Evolutionary conservation across 2,888 invertebrate species (phyloP).

Genomic region (Himalopsyche japonica): DNA sequence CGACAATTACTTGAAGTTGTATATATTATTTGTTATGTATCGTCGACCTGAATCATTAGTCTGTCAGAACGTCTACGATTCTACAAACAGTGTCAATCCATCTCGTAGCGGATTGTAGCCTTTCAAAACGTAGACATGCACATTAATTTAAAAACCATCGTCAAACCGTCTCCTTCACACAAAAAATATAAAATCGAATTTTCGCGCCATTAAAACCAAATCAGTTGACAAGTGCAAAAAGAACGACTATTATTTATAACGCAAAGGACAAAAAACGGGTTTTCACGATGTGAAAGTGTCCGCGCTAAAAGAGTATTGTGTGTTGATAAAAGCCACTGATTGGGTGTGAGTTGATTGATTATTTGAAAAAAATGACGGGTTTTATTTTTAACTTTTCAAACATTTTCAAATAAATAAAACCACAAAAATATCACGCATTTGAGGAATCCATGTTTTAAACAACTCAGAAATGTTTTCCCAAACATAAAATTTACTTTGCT

Average conservation of each 20-base stretch:
- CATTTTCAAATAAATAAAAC: not conserved
- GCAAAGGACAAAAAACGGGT: not conserved
- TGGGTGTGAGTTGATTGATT: not conserved
- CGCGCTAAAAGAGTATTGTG: not conserved
- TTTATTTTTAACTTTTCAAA: not conserved
- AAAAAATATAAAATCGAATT: not conserved
- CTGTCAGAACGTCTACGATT: not conserved
- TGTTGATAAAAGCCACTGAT: not conserved
- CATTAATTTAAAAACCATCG: not conserved
- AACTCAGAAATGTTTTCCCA: too few species aligned
- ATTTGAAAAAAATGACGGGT: not conserved
- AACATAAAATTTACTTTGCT: too few species aligned
- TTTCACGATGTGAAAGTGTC: not conserved
- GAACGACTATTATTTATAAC: not conserved
- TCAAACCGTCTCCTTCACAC: not conserved
- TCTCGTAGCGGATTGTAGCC: not conserved
- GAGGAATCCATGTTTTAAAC: too few species aligned
- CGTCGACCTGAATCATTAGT: not conserved
- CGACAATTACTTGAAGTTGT: too few species aligned
- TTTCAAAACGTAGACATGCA: not conserved
- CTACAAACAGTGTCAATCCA: not conserved
- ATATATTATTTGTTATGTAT: too few species aligned
- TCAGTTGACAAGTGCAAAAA: not conserved
- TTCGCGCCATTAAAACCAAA: not conserved
- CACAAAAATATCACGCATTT: not conserved